Conservation (phyloP, 1,140 invertebrate genomes). For the Acromyrmex charruanus region DNA sequence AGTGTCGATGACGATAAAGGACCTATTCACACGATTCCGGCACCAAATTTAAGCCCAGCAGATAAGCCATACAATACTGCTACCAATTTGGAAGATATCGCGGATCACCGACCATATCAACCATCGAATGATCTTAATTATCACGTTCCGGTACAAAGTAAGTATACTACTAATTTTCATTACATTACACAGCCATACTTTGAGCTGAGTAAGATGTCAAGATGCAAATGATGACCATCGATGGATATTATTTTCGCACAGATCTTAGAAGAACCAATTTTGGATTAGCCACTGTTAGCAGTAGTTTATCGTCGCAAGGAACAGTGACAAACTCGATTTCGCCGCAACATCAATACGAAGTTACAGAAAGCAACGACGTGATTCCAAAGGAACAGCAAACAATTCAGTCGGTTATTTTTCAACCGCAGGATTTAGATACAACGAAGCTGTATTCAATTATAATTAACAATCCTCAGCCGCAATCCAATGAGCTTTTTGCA, state of each 20-base stretch:
- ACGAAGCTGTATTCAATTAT: constrained; percentile 72
- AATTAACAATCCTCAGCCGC: constrained; percentile 74
- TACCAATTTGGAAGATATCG: constrained; percentile 52
- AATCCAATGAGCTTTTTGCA: constrained; percentile 77
- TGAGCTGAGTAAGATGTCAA: background rate
- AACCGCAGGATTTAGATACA: constrained; percentile 76
- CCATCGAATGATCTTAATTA: constrained; percentile 64
- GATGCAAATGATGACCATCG: background rate
- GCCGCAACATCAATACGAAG: constrained; percentile 79
- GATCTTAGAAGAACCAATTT: constrained; percentile 59
- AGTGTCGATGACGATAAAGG: constrained; percentile 88
- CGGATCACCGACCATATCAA: constrained; percentile 52
- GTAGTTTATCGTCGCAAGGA: constrained; percentile 71
- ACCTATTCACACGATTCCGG: constrained; percentile 93
- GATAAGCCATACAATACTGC: constrained; percentile 77
- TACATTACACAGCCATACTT: background rate
- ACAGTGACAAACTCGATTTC: constrained; percentile 72
- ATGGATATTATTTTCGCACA: constrained; percentile 28
- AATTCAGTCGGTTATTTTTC: constrained; percentile 72
- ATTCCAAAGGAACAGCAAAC: constrained; percentile 74
- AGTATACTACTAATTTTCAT: background rate
- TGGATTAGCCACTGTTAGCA: constrained; percentile 65
- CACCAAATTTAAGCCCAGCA: constrained; percentile 90
- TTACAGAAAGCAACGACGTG: constrained; percentile 80
- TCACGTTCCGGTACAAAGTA: constrained; percentile 51